These are phyloP conservation scores for Atta texana DNA, from an alignment of 1,140 invertebrate species.

Conservation along the genomic window DNA sequence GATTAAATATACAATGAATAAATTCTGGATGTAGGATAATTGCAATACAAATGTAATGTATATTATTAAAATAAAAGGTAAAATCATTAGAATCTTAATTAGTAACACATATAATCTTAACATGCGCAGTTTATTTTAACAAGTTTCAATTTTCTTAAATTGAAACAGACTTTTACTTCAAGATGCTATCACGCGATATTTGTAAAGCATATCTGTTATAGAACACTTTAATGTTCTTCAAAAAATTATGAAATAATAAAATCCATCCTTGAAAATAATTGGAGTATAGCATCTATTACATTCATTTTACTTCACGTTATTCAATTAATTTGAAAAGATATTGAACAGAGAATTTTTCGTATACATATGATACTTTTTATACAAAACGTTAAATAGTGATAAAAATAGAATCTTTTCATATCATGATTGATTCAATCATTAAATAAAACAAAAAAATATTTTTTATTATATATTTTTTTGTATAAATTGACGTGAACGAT, in stretches of 20 bases:
- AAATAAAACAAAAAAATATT: not conserved
- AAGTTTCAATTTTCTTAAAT: not conserved
- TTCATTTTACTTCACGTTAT: not conserved
- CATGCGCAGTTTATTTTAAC: not conserved
- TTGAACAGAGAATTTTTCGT: not conserved
- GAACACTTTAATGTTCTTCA: not conserved
- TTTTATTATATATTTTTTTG: conserved; percentile 1
- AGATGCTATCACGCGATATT: not conserved
- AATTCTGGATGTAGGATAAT: not conserved
- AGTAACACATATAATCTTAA: not conserved
- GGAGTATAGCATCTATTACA: not conserved
- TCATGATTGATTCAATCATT: not conserved
- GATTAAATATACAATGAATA: not conserved
- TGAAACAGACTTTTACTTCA: not conserved
- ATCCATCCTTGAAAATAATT: conserved; percentile 13
- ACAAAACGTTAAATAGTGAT: not conserved
- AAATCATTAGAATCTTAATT: not conserved
- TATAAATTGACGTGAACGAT: not conserved
- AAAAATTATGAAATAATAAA: not conserved
- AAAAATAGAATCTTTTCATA: not conserved
- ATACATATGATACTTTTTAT: not conserved
- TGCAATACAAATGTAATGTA: not conserved
- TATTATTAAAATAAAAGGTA: not conserved
- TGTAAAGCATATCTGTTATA: not conserved
- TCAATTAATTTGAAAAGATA: not conserved